Evolutionary conservation across 2,888 invertebrate genomes (phyloP), one percentile per base, ranked within the genome.

Genomic region (Idaea aversata): DNA sequence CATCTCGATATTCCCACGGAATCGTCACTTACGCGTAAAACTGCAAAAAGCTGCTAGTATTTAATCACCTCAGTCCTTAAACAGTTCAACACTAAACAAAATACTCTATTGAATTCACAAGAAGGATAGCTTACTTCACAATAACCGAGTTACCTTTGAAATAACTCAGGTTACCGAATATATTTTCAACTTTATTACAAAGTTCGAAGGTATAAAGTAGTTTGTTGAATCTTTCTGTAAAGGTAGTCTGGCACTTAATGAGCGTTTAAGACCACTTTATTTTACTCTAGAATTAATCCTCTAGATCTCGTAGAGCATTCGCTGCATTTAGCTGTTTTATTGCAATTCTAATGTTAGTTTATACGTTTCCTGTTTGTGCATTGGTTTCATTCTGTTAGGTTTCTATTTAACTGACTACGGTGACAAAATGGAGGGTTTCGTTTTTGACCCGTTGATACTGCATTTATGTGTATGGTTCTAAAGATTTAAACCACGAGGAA

Each of bases 321-420:
- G 67, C 65, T 76, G 79, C 78, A 77, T 76, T 84, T 79, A 78
- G 81, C 77, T 77, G 77, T 77, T 86, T 84, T 82, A 85, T 83
- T 79, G 78, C 77, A 74, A 67, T 72, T 74, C 78, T 83, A 79
- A 81, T 77, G 71, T 70, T 69, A 71, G 70, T 77, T 77, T 78
- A 78, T 76, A 68, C 66, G 70, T 72, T 72, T 72, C 72, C 71
- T 76, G 71, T 75, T 72, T 74, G 72, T 68, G 66, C 68, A 74
- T 68, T 65, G 66, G 68, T 67, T n/a, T n/a, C n/a, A n/a, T n/a
- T n/a, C n/a, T n/a, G n/a, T n/a, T 66, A 63, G 67, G 70, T 68
- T 70, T 69, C 66, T 70, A 72, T 72, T 71, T 71, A 72, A 68
- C 65, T 66, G 68, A 71, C 69, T 62, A 63, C 65, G 57, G 61